Evolutionary conservation across 2,888 invertebrate species (phyloP).

Genomic region (Volucella zonaria): DNA sequence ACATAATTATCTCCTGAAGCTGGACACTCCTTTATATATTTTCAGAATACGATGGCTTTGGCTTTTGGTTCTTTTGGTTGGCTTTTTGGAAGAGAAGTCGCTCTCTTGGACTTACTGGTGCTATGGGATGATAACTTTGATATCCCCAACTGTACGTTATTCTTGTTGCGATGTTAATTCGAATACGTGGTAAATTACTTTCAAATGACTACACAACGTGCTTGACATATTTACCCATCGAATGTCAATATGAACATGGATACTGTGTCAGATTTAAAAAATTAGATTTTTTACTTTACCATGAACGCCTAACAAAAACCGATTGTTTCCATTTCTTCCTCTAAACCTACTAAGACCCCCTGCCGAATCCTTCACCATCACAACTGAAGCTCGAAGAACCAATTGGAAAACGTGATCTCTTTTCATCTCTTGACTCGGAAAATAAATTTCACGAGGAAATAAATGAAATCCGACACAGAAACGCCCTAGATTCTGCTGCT

Average conservation of each 20-base stretch:
- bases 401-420: conserved; percentile 31
- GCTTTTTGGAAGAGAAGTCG: conserved; percentile 93
- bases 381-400: conserved; percentile 27
- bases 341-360: conserved; percentile 9
- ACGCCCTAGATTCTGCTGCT: no score
- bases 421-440: conserved; percentile 66
- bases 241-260: conserved; percentile 85
- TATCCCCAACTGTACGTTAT: conserved; percentile 87
- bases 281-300: conserved; percentile 79
- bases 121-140: conserved; percentile 88
- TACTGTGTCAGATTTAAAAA: conserved; percentile 84
- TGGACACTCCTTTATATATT: conserved; percentile 92
- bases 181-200: conserved; percentile 86
- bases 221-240: conserved; percentile 86
- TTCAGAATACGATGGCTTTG: conserved; percentile 95
- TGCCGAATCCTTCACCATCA: conserved; percentile 23
- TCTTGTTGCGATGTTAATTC: conserved; percentile 90
- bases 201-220: conserved; percentile 86
- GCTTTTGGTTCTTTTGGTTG: no score
- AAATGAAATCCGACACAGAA: no score
- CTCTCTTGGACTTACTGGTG: conserved; percentile 88
- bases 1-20: no score
- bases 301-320: conserved; percentile 61
- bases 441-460: conserved; percentile 77
- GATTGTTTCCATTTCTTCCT: conserved; percentile 6